These are phyloP conservation scores for Felis chaus DNA, from an alignment of 2,113 vertebrate species.

Conservation along the genomic window DNA sequence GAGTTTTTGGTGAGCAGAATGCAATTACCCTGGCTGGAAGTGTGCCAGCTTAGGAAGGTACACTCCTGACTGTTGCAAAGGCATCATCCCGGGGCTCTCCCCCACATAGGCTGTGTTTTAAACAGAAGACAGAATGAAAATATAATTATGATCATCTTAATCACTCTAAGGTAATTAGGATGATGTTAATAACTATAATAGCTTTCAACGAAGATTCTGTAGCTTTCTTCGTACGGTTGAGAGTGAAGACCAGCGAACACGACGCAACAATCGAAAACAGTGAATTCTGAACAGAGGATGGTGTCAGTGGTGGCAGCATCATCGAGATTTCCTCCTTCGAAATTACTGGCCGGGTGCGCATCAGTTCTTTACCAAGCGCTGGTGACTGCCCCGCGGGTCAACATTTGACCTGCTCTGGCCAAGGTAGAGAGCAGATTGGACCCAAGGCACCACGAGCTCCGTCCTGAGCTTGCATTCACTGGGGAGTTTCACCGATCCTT, in stretches of 20 bases:
- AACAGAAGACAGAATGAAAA: conserved; percentile 34
- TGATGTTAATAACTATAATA: background rate
- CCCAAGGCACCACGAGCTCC: background rate
- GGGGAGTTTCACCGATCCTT: background rate
- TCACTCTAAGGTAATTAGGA: background rate
- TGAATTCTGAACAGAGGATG: background rate
- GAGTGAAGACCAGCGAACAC: background rate
- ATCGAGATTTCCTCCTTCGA: background rate
- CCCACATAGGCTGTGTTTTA: conserved; percentile 46
- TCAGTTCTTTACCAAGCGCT: rapidly evolving
- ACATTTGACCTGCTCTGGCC: rapidly evolving
- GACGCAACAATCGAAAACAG: background rate
- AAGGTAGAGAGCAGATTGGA: background rate
- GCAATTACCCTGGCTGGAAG: conserved; percentile 68
- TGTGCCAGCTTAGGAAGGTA: conserved; percentile 43
- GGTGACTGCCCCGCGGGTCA: rapidly evolving
- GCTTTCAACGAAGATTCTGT: background rate
- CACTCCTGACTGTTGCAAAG: conserved; percentile 24
- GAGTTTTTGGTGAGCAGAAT: conserved; percentile 70
- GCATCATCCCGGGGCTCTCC: conserved; percentile 43
- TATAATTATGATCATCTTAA: background rate
- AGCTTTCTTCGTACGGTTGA: background rate
- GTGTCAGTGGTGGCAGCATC: rapidly evolving
- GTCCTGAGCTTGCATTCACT: background rate
- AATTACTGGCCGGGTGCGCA: background rate